Conservation (phyloP, 2,888 invertebrate genomes). For the Lasioglossum calceatum region DNA sequence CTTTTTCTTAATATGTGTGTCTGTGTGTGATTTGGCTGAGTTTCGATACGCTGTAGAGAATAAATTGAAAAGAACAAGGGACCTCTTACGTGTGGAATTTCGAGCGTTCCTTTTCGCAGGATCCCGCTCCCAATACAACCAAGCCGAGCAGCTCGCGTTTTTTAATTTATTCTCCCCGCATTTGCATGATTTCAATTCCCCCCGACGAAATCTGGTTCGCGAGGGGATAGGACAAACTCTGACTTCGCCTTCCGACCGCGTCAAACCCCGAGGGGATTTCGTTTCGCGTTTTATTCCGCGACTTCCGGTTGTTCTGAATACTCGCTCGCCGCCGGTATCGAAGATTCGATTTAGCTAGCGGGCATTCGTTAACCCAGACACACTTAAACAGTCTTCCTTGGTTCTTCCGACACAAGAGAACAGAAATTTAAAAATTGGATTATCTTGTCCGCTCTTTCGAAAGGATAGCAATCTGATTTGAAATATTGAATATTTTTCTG, state of each 20-base stretch:
- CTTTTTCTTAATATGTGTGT: background rate
- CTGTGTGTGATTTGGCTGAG: background rate
- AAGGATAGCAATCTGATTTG: background rate
- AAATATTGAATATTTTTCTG: background rate
- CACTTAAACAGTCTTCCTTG: background rate
- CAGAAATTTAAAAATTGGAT: background rate
- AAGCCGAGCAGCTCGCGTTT: conserved; percentile 2
- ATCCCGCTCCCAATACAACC: background rate
- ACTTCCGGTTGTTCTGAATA: background rate
- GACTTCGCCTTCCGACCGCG: conserved; percentile 13
- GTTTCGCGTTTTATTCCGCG: background rate
- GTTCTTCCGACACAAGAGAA: background rate
- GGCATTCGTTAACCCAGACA: background rate
- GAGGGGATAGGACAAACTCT: background rate
- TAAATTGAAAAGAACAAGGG: background rate
- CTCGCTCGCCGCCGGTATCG: background rate
- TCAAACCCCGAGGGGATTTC: conserved; percentile 10
- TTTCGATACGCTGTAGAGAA: background rate
- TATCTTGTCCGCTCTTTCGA: background rate
- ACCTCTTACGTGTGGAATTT: background rate
- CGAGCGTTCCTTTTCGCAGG: background rate
- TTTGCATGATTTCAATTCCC: conserved; percentile 55
- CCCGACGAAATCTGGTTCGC: conserved; percentile 20
- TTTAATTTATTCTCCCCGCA: conserved; percentile 38
- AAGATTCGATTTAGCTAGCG: background rate